phyloP scores from a whole-genome alignment of 2,113 vertebrate species.

The Balaenoptera acutorostrata region DNA sequence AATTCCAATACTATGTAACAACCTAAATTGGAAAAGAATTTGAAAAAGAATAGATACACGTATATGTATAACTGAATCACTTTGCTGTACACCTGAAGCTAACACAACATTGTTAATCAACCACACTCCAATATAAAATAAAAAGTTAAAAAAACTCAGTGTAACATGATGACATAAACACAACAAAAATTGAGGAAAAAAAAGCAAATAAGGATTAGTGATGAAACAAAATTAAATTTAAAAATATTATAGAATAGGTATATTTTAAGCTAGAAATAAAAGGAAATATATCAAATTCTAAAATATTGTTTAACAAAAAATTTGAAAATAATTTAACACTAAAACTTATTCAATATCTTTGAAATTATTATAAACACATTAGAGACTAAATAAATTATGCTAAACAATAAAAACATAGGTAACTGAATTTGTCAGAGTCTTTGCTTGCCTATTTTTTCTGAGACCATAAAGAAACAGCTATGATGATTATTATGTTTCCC shows the following conservation, averaged over 20 bases:
- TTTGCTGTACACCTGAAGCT: no score
- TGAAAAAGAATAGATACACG: no score
- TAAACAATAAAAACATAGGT: not conserved
- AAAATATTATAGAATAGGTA: not conserved
- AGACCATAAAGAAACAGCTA: not conserved
- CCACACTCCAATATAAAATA: no score
- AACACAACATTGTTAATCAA: no score
- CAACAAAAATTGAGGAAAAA: not conserved
- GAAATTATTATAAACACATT: not conserved
- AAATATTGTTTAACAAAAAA: not conserved
- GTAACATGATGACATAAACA: not conserved
- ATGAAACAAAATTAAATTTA: not conserved
- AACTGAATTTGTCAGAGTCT: not conserved
- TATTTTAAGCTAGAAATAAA: not conserved
- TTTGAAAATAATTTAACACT: not conserved
- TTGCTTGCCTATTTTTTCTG: not conserved
- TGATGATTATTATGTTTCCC: not conserved
- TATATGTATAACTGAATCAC: no score
- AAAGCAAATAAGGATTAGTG: not conserved
- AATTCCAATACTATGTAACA: no score
- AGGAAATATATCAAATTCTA: not conserved
- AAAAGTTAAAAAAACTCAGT: not conserved
- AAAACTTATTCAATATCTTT: not conserved
- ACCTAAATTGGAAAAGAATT: no score
- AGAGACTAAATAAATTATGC: not conserved